phyloP scores from a whole-genome alignment of 2,888 invertebrate species.

The Sipunculus nudus region DNA sequence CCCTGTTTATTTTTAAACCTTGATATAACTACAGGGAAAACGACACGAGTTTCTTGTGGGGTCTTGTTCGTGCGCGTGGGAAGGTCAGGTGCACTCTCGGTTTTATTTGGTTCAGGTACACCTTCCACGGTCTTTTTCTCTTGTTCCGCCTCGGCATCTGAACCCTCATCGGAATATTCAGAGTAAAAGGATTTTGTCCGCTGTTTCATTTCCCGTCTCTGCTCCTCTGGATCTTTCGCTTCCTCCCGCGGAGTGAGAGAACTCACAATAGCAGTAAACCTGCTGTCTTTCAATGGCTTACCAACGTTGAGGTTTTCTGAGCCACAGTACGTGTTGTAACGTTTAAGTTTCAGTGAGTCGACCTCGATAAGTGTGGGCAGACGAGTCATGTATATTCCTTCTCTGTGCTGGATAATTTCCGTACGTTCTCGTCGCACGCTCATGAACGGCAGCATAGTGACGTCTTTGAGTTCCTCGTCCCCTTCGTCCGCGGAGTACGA shows the following conservation, averaged over 20 bases:
- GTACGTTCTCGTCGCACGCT: constrained; percentile 44
- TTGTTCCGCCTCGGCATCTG: no score
- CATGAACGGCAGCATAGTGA: constrained; percentile 12
- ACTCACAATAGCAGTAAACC: constrained; percentile 45
- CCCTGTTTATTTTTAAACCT: no score
- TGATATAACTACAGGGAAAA: no score
- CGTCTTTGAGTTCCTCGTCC: constrained; percentile 8
- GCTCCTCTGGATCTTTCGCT: no score
- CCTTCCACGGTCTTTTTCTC: no score
- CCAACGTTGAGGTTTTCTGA: constrained; percentile 43
- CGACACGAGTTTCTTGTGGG: no score
- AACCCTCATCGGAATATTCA: no score
- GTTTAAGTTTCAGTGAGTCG: constrained; percentile 46
- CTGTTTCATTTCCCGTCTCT: no score
- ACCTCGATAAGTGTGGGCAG: constrained; percentile 52
- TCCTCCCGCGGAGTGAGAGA: constrained; percentile 31
- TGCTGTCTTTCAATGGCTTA: constrained; percentile 42
- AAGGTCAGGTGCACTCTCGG: no score
- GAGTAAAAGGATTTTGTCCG: no score
- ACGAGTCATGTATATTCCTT: constrained; percentile 51
- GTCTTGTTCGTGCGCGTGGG: no score
- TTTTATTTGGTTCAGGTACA: no score
- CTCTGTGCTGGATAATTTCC: constrained; percentile 50
- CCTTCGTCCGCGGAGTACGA: constrained; percentile 9
- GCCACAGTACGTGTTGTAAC: constrained; percentile 49